Percentiles rank a stretch among this genome's conserved stretches.
Conservation (phyloP, 1,140 invertebrate species). For the Drosophila novamexicana region DNA sequence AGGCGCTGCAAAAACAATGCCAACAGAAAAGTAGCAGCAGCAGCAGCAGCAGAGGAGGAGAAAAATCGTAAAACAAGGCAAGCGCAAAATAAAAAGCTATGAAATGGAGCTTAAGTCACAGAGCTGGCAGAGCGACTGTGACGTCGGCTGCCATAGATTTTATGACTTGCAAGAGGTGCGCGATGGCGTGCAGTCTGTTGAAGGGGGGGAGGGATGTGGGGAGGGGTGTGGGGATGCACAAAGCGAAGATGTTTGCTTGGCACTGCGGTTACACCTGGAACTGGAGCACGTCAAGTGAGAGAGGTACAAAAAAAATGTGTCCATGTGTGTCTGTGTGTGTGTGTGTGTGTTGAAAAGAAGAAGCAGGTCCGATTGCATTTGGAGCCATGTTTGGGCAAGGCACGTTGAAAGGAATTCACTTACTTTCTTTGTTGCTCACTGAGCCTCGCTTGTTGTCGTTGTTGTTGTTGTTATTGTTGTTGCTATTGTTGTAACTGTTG, state of each 20-base stretch:
- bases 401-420: constrained; percentile 70
- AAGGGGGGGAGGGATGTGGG: not conserved
- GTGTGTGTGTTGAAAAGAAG: constrained; percentile 7
- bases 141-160: constrained; percentile 73
- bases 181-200: constrained; percentile 9
- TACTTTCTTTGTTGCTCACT: constrained; percentile 70
- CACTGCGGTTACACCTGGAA: constrained; percentile 67
- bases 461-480: constrained; percentile 24
- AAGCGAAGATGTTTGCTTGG: constrained; percentile 16
- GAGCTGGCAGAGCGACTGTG: constrained; percentile 50
- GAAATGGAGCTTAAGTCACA: constrained; percentile 41
- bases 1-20: constrained; percentile 67
- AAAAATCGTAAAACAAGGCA: constrained; percentile 57
- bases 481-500: constrained; percentile 22
- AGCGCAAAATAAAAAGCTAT: constrained; percentile 47
- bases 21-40: constrained; percentile 31
- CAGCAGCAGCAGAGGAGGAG: constrained; percentile 11
- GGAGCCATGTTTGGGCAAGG: constrained; percentile 72
- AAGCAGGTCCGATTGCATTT: constrained; percentile 28
- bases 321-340: not conserved
- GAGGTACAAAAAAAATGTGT: constrained; percentile 24
- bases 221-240: not conserved
- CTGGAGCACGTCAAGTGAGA: constrained; percentile 54
- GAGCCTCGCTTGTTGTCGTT: constrained; percentile 32
- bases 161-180: constrained; percentile 72